phyloP scores from a whole-genome alignment of 1,140 invertebrate species.

The Galleria mellonella region DNA sequence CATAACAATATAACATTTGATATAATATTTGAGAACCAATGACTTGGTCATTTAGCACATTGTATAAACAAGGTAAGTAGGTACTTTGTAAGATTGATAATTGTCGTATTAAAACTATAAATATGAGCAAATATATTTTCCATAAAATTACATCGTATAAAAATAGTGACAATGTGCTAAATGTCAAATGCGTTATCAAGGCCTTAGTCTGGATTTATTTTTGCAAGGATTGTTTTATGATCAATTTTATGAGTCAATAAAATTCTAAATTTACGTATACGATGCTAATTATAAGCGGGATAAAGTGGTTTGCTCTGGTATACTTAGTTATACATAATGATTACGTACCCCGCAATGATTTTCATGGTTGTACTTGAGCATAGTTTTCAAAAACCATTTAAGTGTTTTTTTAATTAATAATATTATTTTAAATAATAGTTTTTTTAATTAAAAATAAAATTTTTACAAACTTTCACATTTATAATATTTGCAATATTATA shows the following conservation, averaged over 20 bases:
- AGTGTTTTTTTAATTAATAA: too few relatives aligned
- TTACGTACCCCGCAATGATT: too few relatives aligned
- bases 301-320: background rate
- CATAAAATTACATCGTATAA: background rate
- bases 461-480: too few relatives aligned
- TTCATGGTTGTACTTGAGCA: too few relatives aligned
- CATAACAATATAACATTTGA: too few relatives aligned
- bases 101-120: background rate
- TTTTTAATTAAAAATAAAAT: too few relatives aligned
- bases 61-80: slow-evolving; percentile 2
- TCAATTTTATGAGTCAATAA: slow-evolving; percentile 3
- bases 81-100: background rate
- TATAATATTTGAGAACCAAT: too few relatives aligned
- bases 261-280: slow-evolving; percentile 2
- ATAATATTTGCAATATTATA: too few relatives aligned
- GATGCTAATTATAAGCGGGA: background rate
- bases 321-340: too few relatives aligned
- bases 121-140: slow-evolving; percentile 1
- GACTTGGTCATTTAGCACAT: slow-evolving; percentile 1
- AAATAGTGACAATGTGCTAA: slow-evolving; percentile 2
- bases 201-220: background rate
- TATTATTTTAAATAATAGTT: too few relatives aligned
- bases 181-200: background rate
- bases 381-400: too few relatives aligned
- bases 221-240: background rate